These are phyloP conservation scores for Heterodera filipjevi DNA, from an alignment of 2,888 invertebrate species.

Conservation along the genomic window DNA sequence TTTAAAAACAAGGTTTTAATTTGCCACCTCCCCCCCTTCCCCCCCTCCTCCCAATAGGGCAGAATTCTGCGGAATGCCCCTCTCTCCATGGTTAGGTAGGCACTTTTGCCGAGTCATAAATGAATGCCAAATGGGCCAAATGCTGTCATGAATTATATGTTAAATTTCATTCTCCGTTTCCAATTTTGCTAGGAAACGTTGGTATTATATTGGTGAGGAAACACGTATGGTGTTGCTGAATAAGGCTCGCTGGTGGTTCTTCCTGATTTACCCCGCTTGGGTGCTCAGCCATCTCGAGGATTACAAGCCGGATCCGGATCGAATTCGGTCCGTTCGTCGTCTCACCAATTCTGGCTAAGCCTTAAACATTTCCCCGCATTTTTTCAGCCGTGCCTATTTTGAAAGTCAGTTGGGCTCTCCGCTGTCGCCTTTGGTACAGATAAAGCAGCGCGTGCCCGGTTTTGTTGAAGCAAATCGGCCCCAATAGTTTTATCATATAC, in stretches of 20 bases:
- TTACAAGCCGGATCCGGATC: constrained; percentile 22
- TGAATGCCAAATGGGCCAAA: too few species aligned
- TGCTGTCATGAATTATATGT: too few species aligned
- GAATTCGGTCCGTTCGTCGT: constrained; percentile 11
- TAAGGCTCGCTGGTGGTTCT: constrained; percentile 3
- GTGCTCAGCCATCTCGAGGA: constrained; percentile 25
- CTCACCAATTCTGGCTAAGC: neutral
- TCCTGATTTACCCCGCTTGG: constrained; percentile 18
- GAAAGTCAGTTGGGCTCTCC: neutral
- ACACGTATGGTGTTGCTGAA: neutral
- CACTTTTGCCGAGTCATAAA: too few species aligned
- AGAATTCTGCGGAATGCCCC: too few species aligned
- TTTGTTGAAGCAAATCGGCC: neutral
- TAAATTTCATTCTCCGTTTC: neutral
- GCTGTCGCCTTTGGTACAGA: neutral
- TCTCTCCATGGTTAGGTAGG: too few species aligned
- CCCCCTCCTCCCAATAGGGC: too few species aligned
- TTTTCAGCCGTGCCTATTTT: neutral
- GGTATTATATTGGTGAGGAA: neutral
- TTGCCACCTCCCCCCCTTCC: neutral
- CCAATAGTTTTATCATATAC: neutral
- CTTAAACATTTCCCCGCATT: neutral
- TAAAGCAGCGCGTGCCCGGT: neutral
- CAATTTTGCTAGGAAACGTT: neutral
- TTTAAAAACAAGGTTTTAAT: neutral